phyloP scores from a whole-genome alignment of 2,113 vertebrate species.

The Callocephalon fimbriatum region DNA sequence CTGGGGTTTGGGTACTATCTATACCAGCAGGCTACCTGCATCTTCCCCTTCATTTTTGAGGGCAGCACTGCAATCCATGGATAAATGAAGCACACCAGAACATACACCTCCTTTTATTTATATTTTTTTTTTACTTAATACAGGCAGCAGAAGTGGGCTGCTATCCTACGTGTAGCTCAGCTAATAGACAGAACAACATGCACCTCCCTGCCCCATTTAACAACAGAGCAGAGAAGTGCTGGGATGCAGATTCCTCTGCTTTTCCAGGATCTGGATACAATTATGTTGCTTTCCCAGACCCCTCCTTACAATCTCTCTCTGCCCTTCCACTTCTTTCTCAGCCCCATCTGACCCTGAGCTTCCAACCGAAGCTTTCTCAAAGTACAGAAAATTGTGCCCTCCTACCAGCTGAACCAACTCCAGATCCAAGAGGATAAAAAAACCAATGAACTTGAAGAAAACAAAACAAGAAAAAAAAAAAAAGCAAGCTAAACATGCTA shows the following conservation, averaged over 20 bases:
- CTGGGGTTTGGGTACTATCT: background rate
- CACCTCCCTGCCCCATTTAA: background rate
- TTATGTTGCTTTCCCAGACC: background rate
- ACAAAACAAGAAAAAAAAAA: background rate
- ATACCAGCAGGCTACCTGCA: background rate
- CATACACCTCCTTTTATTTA: background rate
- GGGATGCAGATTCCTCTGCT: background rate
- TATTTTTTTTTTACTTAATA: background rate
- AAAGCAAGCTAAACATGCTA: background rate
- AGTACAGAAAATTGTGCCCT: background rate
- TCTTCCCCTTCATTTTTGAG: background rate
- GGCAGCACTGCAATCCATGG: background rate
- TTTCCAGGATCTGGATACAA: background rate
- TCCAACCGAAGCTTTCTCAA: background rate
- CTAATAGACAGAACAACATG: background rate
- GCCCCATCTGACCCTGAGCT: background rate
- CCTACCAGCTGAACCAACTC: accelerated
- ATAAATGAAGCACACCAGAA: background rate
- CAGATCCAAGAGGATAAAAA: background rate
- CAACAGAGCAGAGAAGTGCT: background rate
- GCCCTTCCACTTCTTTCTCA: background rate
- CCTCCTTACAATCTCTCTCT: background rate
- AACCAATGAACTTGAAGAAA: background rate
- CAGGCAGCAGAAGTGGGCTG: background rate
- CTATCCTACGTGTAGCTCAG: background rate